phyloP scores from a whole-genome alignment of 2,888 invertebrate species.

The Temnothorax rugatulus region DNA sequence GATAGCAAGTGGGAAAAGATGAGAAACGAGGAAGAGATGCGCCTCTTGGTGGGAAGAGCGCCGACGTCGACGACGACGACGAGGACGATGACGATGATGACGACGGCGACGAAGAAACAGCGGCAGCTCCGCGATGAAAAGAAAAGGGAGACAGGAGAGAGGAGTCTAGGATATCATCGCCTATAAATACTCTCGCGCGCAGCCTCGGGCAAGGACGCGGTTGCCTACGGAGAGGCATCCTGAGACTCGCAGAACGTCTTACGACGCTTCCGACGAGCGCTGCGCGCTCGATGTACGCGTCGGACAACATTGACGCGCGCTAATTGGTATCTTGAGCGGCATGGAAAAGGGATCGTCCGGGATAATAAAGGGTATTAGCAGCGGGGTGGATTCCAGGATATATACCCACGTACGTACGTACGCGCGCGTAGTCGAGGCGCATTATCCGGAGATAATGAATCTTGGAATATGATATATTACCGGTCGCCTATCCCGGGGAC shows the following conservation, averaged over 20 bases:
- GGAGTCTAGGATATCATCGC: slow-evolving; percentile 84
- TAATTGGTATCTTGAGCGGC: slow-evolving; percentile 69
- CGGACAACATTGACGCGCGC: slow-evolving; percentile 58
- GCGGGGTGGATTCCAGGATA: slow-evolving; percentile 54
- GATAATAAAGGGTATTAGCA: slow-evolving; percentile 64
- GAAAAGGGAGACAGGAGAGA: slow-evolving; percentile 65
- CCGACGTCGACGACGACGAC: slow-evolving; percentile 7
- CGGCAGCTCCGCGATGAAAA: slow-evolving; percentile 35
- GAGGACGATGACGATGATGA: slow-evolving; percentile 46
- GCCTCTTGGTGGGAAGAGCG: slow-evolving; percentile 42
- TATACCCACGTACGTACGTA: slow-evolving; percentile 13
- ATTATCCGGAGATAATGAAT: slow-evolving; percentile 66
- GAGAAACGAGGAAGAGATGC: slow-evolving; percentile 51
- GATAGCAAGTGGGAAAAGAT: slow-evolving; percentile 65
- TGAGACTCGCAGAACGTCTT: slow-evolving; percentile 64
- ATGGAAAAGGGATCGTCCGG: slow-evolving; percentile 50
- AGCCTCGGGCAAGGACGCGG: slow-evolving; percentile 85
- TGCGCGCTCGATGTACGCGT: slow-evolving; percentile 61
- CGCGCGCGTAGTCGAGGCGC: slow-evolving; percentile 37
- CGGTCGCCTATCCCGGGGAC: slow-evolving; percentile 47
- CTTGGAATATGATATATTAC: slow-evolving; percentile 59
- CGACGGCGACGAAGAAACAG: slow-evolving; percentile 62
- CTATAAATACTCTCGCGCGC: slow-evolving; percentile 84
- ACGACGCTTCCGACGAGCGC: slow-evolving; percentile 58
- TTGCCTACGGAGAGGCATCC: slow-evolving; percentile 69